These are phyloP conservation scores for Poecilobothrus nobilitatus DNA, from an alignment of 2,888 invertebrate species.

Conservation along the genomic window DNA sequence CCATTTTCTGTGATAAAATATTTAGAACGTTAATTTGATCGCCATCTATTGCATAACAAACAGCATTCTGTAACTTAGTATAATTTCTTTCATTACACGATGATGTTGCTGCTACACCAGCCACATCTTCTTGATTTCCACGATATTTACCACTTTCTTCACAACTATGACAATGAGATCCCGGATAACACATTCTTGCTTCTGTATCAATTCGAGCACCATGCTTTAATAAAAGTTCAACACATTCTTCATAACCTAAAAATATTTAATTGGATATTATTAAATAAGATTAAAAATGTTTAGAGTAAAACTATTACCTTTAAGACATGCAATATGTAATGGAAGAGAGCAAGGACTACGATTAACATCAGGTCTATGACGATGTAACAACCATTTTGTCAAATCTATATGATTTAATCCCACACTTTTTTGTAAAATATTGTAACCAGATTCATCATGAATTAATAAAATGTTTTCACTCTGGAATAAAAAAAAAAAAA, in stretches of 20 bases:
- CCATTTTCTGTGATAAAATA: conserved; percentile 56
- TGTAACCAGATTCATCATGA: conserved; percentile 60
- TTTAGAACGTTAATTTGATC: conserved; percentile 62
- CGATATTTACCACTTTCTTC: conserved; percentile 60
- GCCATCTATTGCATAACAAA: conserved; percentile 64
- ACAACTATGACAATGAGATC: conserved; percentile 60
- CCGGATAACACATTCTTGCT: conserved; percentile 67
- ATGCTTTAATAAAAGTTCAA: conserved; percentile 58
- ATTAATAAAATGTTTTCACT: conserved; percentile 60
- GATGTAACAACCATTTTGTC: conserved; percentile 57
- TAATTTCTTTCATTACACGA: conserved; percentile 43
- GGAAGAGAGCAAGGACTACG: conserved; percentile 66
- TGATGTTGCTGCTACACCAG: conserved; percentile 32
- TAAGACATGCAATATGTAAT: conserved; percentile 63
- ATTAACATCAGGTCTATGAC: conserved; percentile 57
- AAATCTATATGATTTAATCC: conserved; percentile 62
- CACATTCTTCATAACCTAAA: conserved; percentile 57
- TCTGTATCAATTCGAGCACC: conserved; percentile 64
- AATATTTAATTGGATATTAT: neutral
- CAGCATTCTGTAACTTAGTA: conserved; percentile 57
- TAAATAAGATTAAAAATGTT: too few species aligned
- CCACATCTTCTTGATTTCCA: conserved; percentile 47
- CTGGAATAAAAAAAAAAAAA: conserved; percentile 33
- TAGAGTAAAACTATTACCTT: conserved; percentile 28
- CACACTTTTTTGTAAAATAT: conserved; percentile 64